Percentiles rank a stretch among this genome's conserved stretches.
Evolutionary conservation across 2,888 invertebrate species (phyloP).

Genomic region (Tolmerus cingulatus): DNA sequence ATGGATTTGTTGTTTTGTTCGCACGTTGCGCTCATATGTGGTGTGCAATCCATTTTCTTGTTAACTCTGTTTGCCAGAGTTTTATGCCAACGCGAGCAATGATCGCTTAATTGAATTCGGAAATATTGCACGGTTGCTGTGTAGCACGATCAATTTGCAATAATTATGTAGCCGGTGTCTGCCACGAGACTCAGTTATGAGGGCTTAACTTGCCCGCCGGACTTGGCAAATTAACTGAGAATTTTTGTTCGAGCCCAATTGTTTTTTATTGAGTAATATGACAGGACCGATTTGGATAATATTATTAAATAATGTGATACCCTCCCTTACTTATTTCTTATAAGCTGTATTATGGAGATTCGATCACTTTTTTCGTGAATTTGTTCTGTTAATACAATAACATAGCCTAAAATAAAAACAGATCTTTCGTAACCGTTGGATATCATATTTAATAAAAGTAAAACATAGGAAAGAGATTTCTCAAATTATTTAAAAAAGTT

Average conservation of each 20-base stretch:
- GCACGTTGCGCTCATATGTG: constrained; percentile 14
- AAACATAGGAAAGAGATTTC: too few species aligned
- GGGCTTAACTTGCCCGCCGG: not conserved
- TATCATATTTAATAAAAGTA: too few species aligned
- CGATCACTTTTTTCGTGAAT: not conserved
- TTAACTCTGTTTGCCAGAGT: constrained; percentile 30
- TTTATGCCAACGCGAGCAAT: constrained; percentile 35
- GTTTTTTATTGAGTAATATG: not conserved
- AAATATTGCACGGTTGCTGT: constrained; percentile 36
- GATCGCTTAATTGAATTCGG: constrained; percentile 47
- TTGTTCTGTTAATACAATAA: too few species aligned
- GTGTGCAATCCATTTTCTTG: constrained; percentile 22
- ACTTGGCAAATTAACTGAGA: not conserved
- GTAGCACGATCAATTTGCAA: constrained; percentile 32
- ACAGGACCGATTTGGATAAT: not conserved
- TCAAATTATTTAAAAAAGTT: too few species aligned
- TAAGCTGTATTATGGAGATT: not conserved
- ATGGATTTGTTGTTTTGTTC: constrained; percentile 30
- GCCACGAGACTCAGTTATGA: constrained; percentile 12
- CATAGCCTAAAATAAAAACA: too few species aligned
- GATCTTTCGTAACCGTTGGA: too few species aligned
- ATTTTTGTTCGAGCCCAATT: not conserved
- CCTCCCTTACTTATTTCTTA: not conserved
- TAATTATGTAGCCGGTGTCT: constrained; percentile 32
- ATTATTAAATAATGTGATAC: not conserved